Conservation (phyloP, 2,888 invertebrate species). For the Ornithoptera priamus region DNA sequence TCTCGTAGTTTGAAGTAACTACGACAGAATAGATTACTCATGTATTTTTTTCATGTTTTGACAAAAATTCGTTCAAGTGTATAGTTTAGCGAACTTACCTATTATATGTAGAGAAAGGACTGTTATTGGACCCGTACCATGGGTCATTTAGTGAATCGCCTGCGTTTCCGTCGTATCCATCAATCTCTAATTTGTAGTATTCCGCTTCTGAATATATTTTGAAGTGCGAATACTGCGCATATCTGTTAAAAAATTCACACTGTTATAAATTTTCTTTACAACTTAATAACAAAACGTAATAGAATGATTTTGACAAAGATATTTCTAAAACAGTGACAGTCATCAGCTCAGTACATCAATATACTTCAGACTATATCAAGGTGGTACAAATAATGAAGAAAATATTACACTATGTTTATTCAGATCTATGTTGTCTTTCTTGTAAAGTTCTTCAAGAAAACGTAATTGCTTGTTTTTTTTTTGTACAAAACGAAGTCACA, state of each 20-base stretch:
- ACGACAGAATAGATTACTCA: background rate
- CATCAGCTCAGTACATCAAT: background rate
- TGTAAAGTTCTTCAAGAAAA: too few species aligned
- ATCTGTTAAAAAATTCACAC: constrained; percentile 75
- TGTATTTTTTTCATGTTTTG: background rate
- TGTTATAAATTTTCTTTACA: background rate
- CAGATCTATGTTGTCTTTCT: too few species aligned
- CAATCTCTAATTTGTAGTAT: constrained; percentile 94
- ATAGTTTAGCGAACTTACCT: constrained; percentile 74
- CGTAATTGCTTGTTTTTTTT: too few species aligned
- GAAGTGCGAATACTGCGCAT: constrained; percentile 94
- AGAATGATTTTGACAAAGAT: background rate
- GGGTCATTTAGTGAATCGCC: constrained; percentile 95
- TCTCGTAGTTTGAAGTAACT: background rate
- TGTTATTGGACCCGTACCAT: constrained; percentile 96
- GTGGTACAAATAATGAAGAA: too few species aligned
- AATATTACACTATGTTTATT: too few species aligned
- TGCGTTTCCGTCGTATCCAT: constrained; percentile 94
- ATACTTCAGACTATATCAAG: too few species aligned
- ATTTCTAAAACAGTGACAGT: background rate
- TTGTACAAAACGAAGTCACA: too few species aligned
- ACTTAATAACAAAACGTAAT: background rate
- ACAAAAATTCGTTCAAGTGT: background rate
- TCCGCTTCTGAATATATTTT: constrained; percentile 95
- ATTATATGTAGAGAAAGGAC: constrained; percentile 95